Evolutionary conservation across 2,113 vertebrate species (phyloP).

Genomic region (Lynx canadensis): DNA sequence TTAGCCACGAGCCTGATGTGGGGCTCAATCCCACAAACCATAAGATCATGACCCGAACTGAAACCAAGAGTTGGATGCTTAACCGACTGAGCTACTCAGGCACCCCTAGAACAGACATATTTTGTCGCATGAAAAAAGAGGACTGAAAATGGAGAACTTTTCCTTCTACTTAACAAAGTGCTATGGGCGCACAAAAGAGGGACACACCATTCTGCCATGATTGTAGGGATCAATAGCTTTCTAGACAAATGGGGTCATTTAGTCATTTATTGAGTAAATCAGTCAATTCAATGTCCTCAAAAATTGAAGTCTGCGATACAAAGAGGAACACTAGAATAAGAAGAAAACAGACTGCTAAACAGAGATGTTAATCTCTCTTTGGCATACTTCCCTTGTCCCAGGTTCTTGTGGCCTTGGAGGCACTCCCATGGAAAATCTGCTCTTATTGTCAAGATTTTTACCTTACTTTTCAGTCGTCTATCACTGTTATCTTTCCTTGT

Average conservation of each 20-base stretch:
- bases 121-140: neutral
- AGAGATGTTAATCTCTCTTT: neutral
- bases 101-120: neutral
- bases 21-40: too few relatives aligned
- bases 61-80: too few relatives aligned
- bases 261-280: neutral
- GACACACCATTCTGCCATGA: neutral
- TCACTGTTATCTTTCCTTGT: neutral
- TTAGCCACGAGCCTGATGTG: too few relatives aligned
- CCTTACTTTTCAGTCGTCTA: neutral
- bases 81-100: too few relatives aligned
- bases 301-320: neutral
- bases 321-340: neutral
- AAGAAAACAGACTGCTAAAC: neutral
- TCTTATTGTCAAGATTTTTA: neutral
- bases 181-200: neutral
- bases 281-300: neutral
- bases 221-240: neutral
- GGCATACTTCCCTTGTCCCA: neutral
- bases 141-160: neutral
- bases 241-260: neutral
- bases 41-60: too few relatives aligned
- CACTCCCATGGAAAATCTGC: neutral
- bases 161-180: neutral
- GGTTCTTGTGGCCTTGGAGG: neutral